phyloP scores from a whole-genome alignment of 2,888 invertebrate genomes.

The Chrysolina oricalcia region DNA sequence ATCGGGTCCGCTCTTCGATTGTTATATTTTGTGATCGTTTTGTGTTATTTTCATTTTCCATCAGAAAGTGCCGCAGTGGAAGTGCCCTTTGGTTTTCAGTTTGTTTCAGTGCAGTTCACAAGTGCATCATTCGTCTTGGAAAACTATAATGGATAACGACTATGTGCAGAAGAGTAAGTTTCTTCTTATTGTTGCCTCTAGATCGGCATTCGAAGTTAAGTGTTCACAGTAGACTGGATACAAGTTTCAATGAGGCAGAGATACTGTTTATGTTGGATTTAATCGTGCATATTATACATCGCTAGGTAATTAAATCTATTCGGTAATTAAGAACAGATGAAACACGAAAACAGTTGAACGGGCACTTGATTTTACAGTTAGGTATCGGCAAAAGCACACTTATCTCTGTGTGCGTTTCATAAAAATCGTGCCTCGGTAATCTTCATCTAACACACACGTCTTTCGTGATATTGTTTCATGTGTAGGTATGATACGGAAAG shows the following conservation, averaged over 20 bases:
- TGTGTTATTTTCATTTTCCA: constrained; percentile 27
- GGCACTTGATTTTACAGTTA: constrained; percentile 40
- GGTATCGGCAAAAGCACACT: constrained; percentile 34
- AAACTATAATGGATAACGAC: constrained; percentile 48
- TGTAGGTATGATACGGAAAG: background rate
- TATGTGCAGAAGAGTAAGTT: constrained; percentile 50
- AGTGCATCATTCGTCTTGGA: constrained; percentile 36
- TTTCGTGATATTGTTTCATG: constrained; percentile 15
- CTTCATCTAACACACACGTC: constrained; percentile 30
- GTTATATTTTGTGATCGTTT: constrained; percentile 37
- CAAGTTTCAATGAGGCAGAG: constrained; percentile 29
- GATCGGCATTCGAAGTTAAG: constrained; percentile 20
- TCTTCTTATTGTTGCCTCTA: constrained; percentile 30
- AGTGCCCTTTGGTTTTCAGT: constrained; percentile 33
- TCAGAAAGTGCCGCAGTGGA: constrained; percentile 32
- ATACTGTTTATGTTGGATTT: constrained; percentile 15
- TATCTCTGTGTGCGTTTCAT: constrained; percentile 22
- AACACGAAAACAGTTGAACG: constrained; percentile 29
- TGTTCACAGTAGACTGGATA: constrained; percentile 26
- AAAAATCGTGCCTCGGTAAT: constrained; percentile 34
- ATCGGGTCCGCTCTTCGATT: constrained; percentile 26
- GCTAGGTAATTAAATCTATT: constrained; percentile 33
- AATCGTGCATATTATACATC: constrained; percentile 2
- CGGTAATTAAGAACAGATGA: constrained; percentile 15
- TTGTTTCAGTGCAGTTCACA: constrained; percentile 32